Evolutionary conservation across 2,797 vertebrate species (phyloP), one percentile per base, ranked within the genome.

Genomic region (Lateolabrax maculatus): DNA sequence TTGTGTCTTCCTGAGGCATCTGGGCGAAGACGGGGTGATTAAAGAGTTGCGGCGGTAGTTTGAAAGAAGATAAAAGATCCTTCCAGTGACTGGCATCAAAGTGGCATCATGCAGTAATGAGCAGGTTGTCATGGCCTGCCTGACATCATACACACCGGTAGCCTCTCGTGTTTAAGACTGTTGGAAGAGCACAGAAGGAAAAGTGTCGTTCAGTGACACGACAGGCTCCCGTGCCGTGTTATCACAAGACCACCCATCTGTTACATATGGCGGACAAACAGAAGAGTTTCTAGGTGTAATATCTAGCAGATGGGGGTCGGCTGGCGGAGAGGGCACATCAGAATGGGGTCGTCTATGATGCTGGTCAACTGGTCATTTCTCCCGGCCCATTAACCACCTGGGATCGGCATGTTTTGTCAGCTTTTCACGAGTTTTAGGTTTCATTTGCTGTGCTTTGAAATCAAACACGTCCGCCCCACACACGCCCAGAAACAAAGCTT

Each of bases 321-420:
- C 73, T 39, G 46, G 67, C 62, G 60, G 81, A 79, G 83, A 77
- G 85, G 86, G 77, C 84, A 85, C 71, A 72, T 87, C 79, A 84
- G 82, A 91, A 88, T 83, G 89, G 80, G 90, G 89, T 92, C 80
- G 77, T 85, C 90, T 87, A 83, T 86, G 90, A 91, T 87, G 93
- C 84, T 95, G 95, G 95, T 95, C 95, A 95, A 94, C 91, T 95
- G 95, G 94, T 94, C 94, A 95, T 95, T 95, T 93, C 87, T 94
- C 84, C 88, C 64, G 79, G 71, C 86, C 94, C 91, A 96, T 95
- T 95, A 96, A 94, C 92, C 95, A 96, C 95, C 95, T 96, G 95
- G 93, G 91, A 90, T 81, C 56, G 73, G 66, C 83, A 85, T 95
- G 95, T 96, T 96, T 96, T 93, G 94, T 95, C 95, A 96, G 95